These are phyloP conservation scores for Natator depressus DNA, from an alignment of 2,113 vertebrate genomes.

Conservation along the genomic window DNA sequence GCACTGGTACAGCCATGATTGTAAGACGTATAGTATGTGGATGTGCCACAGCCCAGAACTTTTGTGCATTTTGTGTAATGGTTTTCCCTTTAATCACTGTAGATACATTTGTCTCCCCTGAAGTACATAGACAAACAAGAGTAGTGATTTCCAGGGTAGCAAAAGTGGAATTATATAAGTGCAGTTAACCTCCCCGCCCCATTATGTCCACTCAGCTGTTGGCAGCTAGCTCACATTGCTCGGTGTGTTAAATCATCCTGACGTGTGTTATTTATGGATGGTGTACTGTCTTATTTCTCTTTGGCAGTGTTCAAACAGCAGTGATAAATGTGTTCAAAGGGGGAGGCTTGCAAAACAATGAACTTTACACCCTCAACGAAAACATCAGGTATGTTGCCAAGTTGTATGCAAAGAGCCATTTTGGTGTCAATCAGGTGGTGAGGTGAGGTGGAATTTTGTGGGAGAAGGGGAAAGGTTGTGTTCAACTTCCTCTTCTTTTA, in stretches of 20 bases:
- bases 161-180: conserved; percentile 9
- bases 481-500: neutral
- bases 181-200: neutral
- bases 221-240: neutral
- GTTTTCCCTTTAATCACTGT: neutral
- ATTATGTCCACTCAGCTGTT: neutral
- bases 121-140: neutral
- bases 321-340: conserved; percentile 97
- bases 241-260: neutral
- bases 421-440: neutral
- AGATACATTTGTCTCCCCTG: neutral
- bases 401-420: neutral
- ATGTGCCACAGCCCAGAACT: neutral
- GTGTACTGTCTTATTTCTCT: conserved; percentile 45
- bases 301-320: conserved; percentile 90
- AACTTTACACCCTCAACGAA: conserved; percentile 93
- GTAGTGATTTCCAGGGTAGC: neutral
- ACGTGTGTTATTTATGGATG: neutral
- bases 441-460: neutral
- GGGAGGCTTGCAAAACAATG: conserved; percentile 87
- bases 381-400: conserved; percentile 87
- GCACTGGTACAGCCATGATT: fast-evolving
- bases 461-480: neutral
- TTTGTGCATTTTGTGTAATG: neutral
- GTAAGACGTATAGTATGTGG: fast-evolving